These are phyloP conservation scores for Oceanites oceanicus DNA, from an alignment of 2,113 vertebrate species.

Conservation along the genomic window DNA sequence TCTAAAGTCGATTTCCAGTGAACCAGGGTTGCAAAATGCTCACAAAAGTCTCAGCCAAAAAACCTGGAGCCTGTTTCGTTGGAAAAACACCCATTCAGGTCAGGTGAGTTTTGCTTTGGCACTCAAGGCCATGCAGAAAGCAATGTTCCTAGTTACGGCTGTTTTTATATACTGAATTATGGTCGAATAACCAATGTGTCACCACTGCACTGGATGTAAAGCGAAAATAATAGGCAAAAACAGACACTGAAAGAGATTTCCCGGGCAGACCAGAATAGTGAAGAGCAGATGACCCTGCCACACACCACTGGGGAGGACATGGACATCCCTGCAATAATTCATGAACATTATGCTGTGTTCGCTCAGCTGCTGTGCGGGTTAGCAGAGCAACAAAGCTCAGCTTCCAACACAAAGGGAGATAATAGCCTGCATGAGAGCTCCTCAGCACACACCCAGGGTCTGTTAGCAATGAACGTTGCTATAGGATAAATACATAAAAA, in stretches of 20 bases:
- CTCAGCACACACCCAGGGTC: background rate
- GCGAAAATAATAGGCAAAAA: background rate
- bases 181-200: background rate
- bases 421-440: background rate
- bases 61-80: background rate
- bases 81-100: background rate
- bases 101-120: slow-evolving; percentile 3
- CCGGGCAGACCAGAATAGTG: background rate
- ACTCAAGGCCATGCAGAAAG: background rate
- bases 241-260: slow-evolving; percentile 1
- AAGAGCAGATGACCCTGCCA: slow-evolving; percentile 26
- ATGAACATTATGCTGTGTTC: background rate
- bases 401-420: background rate
- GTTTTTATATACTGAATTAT: slow-evolving; percentile 13
- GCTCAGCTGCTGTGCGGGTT: background rate
- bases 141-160: background rate
- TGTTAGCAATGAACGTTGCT: background rate
- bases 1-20: background rate
- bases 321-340: background rate
- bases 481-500: background rate
- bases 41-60: background rate
- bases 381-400: background rate
- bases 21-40: background rate
- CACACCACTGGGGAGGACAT: background rate
- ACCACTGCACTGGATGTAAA: background rate